Evolutionary conservation across 2,113 vertebrate species (phyloP), one percentile per base, ranked within the genome.

Genomic region (Neotoma lepida): DNA sequence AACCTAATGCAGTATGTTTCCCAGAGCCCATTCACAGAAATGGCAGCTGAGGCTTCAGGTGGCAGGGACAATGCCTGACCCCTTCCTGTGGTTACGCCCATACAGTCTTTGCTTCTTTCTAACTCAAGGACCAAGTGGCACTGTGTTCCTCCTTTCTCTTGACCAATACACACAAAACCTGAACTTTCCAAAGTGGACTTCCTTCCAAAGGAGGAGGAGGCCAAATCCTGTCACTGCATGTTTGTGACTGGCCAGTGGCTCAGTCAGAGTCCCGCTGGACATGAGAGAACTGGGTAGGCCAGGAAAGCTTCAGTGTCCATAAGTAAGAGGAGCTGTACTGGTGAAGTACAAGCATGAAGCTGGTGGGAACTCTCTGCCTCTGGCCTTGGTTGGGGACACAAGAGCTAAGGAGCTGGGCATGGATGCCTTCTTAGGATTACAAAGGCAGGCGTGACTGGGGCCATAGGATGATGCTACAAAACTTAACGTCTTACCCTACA

Each of bases 301-400:
- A 39, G 82, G 30, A 39, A 63, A 26, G 58, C 28, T 2, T 0
- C 12, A 1, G 13, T 3, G 4, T 0, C 0, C 2, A 0, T 28
- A 4, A 4, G 41, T 14, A 41, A 76, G 41, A 49, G 41, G n/a
- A 22, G 3, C 7, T 15, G 24, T 22, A 22, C 17, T 33, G 41
- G 91, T 51, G 54, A 17, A n/a, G n/a, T 46, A 1, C 0, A 77
- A 5, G 4, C 0, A 0, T 30, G 9, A 49, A n/a, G 9, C 28
- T 8, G 33, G 9, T 77, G 41, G 6, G 63, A 68, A 33, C 39
- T 41, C n/a, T 28, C 61, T 7, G 7, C 39, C 26, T 24, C 24
- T 74, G 51, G 15, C 61, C 24, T 66, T 2, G 0, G 30, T 51
- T 61, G 39, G 15, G 9, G 15, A 51, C 13, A 6, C 35, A 51